Conservation (phyloP, 1,140 invertebrate species). For the Camponotus pennsylvanicus region DNA sequence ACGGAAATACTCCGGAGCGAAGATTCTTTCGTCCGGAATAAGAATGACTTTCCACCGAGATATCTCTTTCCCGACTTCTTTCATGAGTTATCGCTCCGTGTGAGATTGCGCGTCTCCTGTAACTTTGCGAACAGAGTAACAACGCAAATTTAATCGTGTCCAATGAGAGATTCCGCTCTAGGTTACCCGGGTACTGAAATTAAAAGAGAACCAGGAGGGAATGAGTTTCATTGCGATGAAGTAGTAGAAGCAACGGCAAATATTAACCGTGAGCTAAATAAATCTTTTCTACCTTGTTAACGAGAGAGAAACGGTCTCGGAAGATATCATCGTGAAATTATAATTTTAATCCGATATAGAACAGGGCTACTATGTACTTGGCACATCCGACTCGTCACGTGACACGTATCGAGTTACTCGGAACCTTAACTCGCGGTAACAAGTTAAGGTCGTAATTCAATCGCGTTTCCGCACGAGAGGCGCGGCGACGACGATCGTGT, state of each 20-base stretch:
- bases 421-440: slow-evolving; percentile 58
- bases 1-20: slow-evolving; percentile 24
- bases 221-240: too few species aligned
- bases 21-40: slow-evolving; percentile 57
- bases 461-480: slow-evolving; percentile 49
- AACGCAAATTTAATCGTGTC: slow-evolving; percentile 57
- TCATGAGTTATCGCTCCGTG: slow-evolving; percentile 46
- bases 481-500: slow-evolving; percentile 52
- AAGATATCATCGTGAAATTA: slow-evolving; percentile 4
- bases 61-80: background rate
- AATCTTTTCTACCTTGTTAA: background rate
- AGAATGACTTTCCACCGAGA: slow-evolving; percentile 43
- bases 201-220: slow-evolving; percentile 17
- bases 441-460: slow-evolving; percentile 57
- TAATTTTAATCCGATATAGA: slow-evolving; percentile 31
- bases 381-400: slow-evolving; percentile 26
- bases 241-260: background rate
- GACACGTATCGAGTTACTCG: slow-evolving; percentile 55
- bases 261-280: background rate
- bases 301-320: background rate
- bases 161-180: slow-evolving; percentile 19
- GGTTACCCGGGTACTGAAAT: slow-evolving; percentile 6
- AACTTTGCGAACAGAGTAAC: slow-evolving; percentile 40
- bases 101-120: slow-evolving; percentile 38
- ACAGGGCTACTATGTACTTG: background rate